Base-by-base conservation (phyloP, 53 echinoderm and acorn worm species). In the Echinarachnius parma region DNA sequence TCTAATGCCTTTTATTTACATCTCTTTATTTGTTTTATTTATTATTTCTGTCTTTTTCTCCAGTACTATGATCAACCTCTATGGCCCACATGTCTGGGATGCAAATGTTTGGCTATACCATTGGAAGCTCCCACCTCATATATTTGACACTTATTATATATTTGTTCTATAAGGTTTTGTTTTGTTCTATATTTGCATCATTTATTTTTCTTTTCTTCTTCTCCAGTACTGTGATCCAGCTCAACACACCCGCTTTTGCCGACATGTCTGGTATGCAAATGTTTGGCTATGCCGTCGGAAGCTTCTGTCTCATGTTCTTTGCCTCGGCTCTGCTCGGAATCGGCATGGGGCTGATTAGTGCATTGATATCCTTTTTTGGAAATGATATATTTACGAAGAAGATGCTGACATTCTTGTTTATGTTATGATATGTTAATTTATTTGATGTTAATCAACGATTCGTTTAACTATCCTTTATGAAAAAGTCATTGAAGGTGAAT, bases 261-360 rank as follows among this genome's bases (percentile, higher is more conserved):
- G 70, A 80, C 31, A 46, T 77, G 3, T 64, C 81, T 9, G 77
- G 85, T 1, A 26, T 76, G 0, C 65, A 61, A 21, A 87, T 90
- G 1, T 53, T 86, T 5, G 77, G 83, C 29, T 61, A 60, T 23
- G 81, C 83, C 4, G 86, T 94, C 14, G 76, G 86, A n/a, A 80
- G 83, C 3, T 94, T 94, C 76, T 94, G 86, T 48, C 34, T 94
- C 25, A 94, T 94, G 94, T 90, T 94, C 70, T 69, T 84, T 64
- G 90, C 83, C 0, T 94, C 94, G 18, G 86, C 89, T 28, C 67
- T 81, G 10, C 75, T 90, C 4, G 94, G 94, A 21, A 94, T 78
- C 4, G 54, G 59, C 3, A 35, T 86, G 5, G 94, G 86, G 11
- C 68, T 94, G 28, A 55, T 89, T 69, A 94, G 94, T 50, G 90